Percentiles rank a stretch among this genome's conserved stretches.
Conservation (phyloP, 2,797 vertebrate genomes). For the Salarias fasciatus region DNA sequence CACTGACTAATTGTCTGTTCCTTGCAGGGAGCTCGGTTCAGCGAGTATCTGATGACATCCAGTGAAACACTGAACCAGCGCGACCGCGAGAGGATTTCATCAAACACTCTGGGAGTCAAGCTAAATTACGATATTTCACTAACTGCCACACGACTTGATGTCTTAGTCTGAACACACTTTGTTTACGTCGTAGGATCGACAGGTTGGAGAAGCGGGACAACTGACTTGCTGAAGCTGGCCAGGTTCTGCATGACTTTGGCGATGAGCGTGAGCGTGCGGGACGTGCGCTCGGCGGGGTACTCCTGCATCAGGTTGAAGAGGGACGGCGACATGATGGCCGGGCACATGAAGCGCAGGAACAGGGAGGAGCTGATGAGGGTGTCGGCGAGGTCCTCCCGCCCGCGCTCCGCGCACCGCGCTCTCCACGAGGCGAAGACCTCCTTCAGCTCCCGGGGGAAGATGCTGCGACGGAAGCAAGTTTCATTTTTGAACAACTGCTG, state of each 20-base stretch:
- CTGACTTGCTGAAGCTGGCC: conserved; percentile 99
- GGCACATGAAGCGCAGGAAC: conserved; percentile 97
- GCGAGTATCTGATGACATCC: background rate
- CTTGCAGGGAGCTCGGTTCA: background rate
- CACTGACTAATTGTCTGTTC: background rate
- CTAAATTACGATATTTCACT: no score
- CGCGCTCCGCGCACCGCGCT: conserved; percentile 93
- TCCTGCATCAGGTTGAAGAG: conserved; percentile 97
- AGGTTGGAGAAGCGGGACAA: conserved; percentile 19
- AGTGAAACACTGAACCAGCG: background rate
- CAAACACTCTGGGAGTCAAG: background rate
- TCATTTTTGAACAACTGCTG: conserved; percentile 22
- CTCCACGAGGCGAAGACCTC: conserved; percentile 94
- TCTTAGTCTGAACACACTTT: no score
- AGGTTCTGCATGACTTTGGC: conserved; percentile 99
- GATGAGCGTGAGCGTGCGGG: conserved; percentile 95
- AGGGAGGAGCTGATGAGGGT: conserved; percentile 96
- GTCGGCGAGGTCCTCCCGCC: conserved; percentile 95
- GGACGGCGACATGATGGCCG: conserved; percentile 96
- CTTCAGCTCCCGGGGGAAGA: conserved; percentile 87
- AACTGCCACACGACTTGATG: conserved; percentile 7
- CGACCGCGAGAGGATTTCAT: conserved; percentile 2
- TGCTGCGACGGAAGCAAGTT: conserved; percentile 67
- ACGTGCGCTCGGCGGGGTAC: conserved; percentile 95
- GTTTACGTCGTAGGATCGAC: no score